Conservation (phyloP, 2,888 invertebrate species). For the Drosophila meridiana region DNA sequence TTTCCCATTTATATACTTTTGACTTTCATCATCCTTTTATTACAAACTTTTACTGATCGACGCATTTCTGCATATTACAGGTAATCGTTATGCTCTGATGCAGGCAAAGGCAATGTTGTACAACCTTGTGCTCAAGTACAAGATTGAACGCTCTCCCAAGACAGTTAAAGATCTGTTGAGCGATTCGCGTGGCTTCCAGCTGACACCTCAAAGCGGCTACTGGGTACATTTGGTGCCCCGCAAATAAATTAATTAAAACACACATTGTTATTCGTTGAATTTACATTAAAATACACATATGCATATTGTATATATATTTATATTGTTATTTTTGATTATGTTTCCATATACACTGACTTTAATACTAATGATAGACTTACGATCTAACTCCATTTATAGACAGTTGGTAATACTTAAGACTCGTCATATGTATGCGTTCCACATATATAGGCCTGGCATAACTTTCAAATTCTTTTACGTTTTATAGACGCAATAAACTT, state of each 20-base stretch:
- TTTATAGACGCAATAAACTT: slow-evolving; percentile 14
- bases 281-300: slow-evolving; percentile 70
- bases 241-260: not conserved
- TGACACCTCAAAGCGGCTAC: slow-evolving; percentile 65
- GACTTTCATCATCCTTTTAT: not conserved
- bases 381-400: slow-evolving; percentile 27
- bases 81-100: slow-evolving; percentile 78
- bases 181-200: slow-evolving; percentile 61
- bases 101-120: slow-evolving; percentile 75
- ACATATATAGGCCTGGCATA: slow-evolving; percentile 30
- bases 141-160: slow-evolving; percentile 64
- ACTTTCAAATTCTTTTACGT: slow-evolving; percentile 27
- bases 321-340: slow-evolving; percentile 76
- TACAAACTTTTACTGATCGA: not conserved
- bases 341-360: slow-evolving; percentile 68
- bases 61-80: slow-evolving; percentile 21
- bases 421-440: slow-evolving; percentile 47
- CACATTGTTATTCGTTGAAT: slow-evolving; percentile 19
- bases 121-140: slow-evolving; percentile 68
- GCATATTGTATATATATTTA: slow-evolving; percentile 54
- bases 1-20: not conserved
- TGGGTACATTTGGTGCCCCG: slow-evolving; percentile 76
- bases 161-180: slow-evolving; percentile 66
- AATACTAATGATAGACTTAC: slow-evolving; percentile 47
- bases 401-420: slow-evolving; percentile 40